These are phyloP conservation scores for Lagopus muta DNA, from an alignment of 2,113 vertebrate species.

Conservation along the genomic window DNA sequence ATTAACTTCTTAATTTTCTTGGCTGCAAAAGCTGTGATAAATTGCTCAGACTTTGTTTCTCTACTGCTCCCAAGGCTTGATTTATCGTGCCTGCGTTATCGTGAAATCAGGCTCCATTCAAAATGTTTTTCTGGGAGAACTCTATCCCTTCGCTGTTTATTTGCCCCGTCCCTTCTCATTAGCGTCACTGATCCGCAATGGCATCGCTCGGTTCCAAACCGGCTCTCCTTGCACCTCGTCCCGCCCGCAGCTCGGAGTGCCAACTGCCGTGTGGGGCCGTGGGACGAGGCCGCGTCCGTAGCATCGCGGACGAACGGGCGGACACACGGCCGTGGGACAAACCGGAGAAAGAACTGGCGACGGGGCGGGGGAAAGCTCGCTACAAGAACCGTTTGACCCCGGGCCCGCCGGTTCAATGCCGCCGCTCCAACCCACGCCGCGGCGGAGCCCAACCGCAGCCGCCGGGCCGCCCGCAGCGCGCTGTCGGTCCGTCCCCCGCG, in stretches of 20 bases:
- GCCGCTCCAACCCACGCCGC: background rate
- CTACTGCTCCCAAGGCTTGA: constrained; percentile 24
- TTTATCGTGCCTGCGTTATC: constrained; percentile 63
- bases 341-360: background rate
- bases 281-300: no score
- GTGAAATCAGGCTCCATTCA: constrained; percentile 3
- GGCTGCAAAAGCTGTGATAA: constrained; percentile 37
- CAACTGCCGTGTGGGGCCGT: no score
- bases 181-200: background rate
- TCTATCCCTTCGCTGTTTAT: constrained; percentile 37
- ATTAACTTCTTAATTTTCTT: constrained; percentile 23
- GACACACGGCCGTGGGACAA: no score
- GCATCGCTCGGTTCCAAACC: background rate
- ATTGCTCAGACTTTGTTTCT: constrained; percentile 23
- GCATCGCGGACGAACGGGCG: no score
- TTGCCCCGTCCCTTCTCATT: constrained; percentile 60
- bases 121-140: constrained; percentile 35
- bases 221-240: background rate
- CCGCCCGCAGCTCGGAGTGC: background rate
- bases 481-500: no score
- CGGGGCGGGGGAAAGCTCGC: background rate
- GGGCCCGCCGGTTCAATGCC: constrained; percentile 44
- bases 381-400: background rate
- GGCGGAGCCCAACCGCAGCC: no score
- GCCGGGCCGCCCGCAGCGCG: no score